These are phyloP conservation scores for Erynnis tages DNA, from an alignment of 2,888 invertebrate genomes.

Conservation along the genomic window DNA sequence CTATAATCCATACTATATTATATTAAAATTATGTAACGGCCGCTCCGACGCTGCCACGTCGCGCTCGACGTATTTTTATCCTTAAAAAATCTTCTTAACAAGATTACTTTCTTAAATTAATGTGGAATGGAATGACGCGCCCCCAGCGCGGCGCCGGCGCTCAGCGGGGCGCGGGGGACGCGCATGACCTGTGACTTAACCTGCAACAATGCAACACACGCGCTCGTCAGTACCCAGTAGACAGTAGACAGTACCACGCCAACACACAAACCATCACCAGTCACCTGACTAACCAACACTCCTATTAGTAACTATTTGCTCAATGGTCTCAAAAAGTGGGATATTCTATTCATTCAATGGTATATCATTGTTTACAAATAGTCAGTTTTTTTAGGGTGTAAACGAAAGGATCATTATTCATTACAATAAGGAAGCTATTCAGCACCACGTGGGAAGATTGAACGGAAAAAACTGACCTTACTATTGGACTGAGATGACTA, in stretches of 20 bases:
- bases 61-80: constrained; percentile 64
- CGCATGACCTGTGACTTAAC: constrained; percentile 78
- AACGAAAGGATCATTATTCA: too few relatives aligned
- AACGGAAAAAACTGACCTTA: constrained; percentile 68
- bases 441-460: too few relatives aligned
- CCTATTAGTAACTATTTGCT: too few relatives aligned
- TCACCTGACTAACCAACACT: too few relatives aligned
- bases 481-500: constrained; percentile 77
- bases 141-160: constrained; percentile 67
- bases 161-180: constrained; percentile 50
- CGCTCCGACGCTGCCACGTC: constrained; percentile 51
- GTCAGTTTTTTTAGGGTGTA: too few relatives aligned
- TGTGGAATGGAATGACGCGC: constrained; percentile 80
- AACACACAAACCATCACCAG: too few relatives aligned
- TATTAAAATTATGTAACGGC: constrained; percentile 68
- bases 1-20: constrained; percentile 78
- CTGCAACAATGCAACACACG: constrained; percentile 54
- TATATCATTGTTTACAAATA: too few relatives aligned
- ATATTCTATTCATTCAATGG: too few relatives aligned
- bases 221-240: background rate
- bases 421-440: too few relatives aligned
- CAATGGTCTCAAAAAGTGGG: too few relatives aligned
- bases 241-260: too few relatives aligned
- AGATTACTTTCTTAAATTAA: constrained; percentile 77
- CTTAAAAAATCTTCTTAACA: constrained; percentile 74